These are phyloP conservation scores for Phorcus lineatus DNA, from an alignment of 2,888 invertebrate species.

Conservation along the genomic window DNA sequence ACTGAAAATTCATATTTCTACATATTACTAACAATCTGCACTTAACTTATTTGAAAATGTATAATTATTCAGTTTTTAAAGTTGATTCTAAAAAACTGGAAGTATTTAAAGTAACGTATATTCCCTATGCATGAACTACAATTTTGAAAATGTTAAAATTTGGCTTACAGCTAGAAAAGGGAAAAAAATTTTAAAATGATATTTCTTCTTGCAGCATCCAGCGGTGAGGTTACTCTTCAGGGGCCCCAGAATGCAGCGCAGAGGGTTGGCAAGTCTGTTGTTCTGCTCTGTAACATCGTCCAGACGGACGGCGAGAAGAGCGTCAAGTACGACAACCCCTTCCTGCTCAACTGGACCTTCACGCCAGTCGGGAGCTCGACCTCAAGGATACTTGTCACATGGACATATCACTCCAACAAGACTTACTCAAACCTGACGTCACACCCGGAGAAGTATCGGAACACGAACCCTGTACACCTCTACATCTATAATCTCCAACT, in stretches of 20 bases:
- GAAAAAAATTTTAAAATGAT: no score
- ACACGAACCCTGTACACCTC: constrained; percentile 40
- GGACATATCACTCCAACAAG: constrained; percentile 13
- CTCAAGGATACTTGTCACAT: not conserved
- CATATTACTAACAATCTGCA: no score
- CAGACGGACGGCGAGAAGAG: not conserved
- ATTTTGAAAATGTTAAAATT: no score
- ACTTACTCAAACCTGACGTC: not conserved
- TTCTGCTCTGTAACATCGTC: constrained; percentile 1
- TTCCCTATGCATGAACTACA: no score
- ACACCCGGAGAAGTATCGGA: constrained; percentile 44
- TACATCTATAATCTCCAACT: constrained; percentile 30
- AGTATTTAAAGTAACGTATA: no score
- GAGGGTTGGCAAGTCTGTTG: not conserved
- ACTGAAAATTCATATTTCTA: no score
- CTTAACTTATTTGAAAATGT: no score
- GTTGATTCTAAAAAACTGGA: no score
- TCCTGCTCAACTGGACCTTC: constrained; percentile 25
- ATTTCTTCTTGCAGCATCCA: not conserved
- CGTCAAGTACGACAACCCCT: not conserved
- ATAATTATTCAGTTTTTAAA: no score
- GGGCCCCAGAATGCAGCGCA: not conserved
- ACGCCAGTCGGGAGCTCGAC: constrained; percentile 15
- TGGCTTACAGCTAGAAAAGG: no score
- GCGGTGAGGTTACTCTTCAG: not conserved